Percentiles rank a stretch among this genome's conserved stretches.
phyloP scores from a whole-genome alignment of 1,140 invertebrate species.

The Venturia canescens region DNA sequence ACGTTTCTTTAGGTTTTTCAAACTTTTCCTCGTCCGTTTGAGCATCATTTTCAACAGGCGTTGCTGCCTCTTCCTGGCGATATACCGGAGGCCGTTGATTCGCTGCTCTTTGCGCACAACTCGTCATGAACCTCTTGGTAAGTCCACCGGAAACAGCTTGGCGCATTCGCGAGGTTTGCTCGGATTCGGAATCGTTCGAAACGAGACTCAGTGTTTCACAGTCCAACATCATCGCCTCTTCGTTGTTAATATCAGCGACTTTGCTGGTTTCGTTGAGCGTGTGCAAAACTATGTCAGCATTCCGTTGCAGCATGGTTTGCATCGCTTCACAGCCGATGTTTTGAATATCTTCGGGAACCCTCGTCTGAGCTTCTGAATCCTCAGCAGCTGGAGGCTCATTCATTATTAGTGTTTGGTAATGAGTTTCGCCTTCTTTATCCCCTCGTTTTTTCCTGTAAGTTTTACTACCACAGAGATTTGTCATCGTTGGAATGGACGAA shows the following conservation, averaged over 20 bases:
- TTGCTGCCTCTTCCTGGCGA: conserved; percentile 28
- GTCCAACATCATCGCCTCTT: conserved; percentile 79
- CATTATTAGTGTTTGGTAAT: conserved; percentile 72
- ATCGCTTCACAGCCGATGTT: conserved; percentile 75
- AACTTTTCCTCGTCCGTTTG: conserved; percentile 41
- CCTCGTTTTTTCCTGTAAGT: conserved; percentile 78
- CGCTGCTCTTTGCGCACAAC: conserved; percentile 40
- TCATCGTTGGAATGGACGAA: conserved; percentile 75
- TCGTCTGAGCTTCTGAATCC: too few relatives aligned
- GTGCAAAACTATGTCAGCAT: conserved; percentile 79
- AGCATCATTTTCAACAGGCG: conserved; percentile 5
- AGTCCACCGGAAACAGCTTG: conserved; percentile 65
- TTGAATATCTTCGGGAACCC: neutral
- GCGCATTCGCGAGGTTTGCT: conserved; percentile 71
- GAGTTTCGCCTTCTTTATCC: conserved; percentile 76
- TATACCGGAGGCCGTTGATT: neutral
- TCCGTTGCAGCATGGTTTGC: conserved; percentile 75
- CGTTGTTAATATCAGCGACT: conserved; percentile 53
- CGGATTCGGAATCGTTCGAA: conserved; percentile 81
- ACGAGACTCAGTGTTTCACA: conserved; percentile 83
- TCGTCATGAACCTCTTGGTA: conserved; percentile 57
- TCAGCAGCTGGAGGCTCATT: too few relatives aligned
- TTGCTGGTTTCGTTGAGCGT: conserved; percentile 75
- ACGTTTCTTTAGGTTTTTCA: conserved; percentile 38
- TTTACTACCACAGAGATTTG: conserved; percentile 74